Conservation (phyloP, 2,113 vertebrate genomes). For the Arvicanthis niloticus region DNA sequence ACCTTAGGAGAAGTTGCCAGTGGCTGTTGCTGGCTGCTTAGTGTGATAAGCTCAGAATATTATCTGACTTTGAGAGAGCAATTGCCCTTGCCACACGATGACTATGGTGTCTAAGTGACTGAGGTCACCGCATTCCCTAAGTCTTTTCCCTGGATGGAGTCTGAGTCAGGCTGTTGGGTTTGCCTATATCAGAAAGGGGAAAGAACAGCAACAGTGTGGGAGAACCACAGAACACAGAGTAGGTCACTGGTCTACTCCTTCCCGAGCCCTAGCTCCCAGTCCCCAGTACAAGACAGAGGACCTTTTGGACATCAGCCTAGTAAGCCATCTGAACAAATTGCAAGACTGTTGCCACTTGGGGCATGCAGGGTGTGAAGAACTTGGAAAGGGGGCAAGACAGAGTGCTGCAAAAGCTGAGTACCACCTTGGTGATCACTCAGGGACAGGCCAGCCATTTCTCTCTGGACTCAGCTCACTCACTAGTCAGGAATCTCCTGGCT, state of each 20-base stretch:
- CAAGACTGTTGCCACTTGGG: not conserved
- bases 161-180: constrained; percentile 39
- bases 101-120: constrained; percentile 25
- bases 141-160: constrained; percentile 46
- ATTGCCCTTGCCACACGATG: not conserved
- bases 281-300: not conserved
- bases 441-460: not conserved
- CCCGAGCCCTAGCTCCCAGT: not conserved
- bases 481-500: constrained; percentile 51
- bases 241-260: not conserved
- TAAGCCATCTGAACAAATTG: constrained; percentile 18
- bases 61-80: constrained; percentile 31
- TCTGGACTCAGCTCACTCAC: constrained; percentile 13
- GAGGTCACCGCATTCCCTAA: constrained; percentile 47
- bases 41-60: constrained; percentile 15
- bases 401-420: not conserved
- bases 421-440: not conserved
- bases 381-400: not conserved
- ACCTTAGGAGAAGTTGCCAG: not conserved
- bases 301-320: constrained; percentile 44
- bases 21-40: not conserved
- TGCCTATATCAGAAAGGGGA: constrained; percentile 40
- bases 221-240: not conserved
- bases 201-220: constrained; percentile 22
- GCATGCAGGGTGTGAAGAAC: not conserved